A percentile compares a stretch with the other conserved stretches of the same genome.
These are phyloP conservation scores for Mus minutoides DNA, from an alignment of 2,797 vertebrate species.

Conservation along the genomic window DNA sequence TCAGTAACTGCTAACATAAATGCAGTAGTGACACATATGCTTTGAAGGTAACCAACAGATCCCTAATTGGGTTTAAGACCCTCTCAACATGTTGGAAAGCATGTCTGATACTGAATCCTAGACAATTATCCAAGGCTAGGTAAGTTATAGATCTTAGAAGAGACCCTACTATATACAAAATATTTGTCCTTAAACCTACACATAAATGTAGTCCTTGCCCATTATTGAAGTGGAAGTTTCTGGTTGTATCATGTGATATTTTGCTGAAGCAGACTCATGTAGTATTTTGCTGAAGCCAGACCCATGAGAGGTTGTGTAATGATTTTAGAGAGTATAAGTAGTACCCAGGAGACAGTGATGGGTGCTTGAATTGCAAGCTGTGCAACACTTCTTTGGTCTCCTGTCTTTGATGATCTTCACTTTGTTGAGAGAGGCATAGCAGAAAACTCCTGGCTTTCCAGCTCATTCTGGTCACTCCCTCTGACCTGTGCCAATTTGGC, in stretches of 20 bases:
- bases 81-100: not conserved
- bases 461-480: not conserved
- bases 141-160: not conserved
- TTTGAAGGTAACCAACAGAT: not conserved
- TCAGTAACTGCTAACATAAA: not conserved
- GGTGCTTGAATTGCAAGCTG: too few relatives aligned
- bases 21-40: not conserved
- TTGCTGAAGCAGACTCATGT: too few relatives aligned
- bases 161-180: not conserved
- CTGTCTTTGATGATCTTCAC: not conserved
- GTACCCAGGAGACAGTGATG: too few relatives aligned
- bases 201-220: too few relatives aligned
- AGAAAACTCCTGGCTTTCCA: not conserved
- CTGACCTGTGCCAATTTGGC: too few relatives aligned
- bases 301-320: too few relatives aligned
- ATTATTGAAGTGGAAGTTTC: too few relatives aligned
- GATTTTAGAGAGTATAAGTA: too few relatives aligned
- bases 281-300: too few relatives aligned
- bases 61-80: not conserved
- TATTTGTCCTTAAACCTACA: not conserved
- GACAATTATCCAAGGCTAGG: not conserved
- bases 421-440: not conserved
- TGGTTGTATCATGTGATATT: too few relatives aligned
- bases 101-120: not conserved
- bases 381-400: not conserved